These are phyloP conservation scores for Caracal caracal DNA, from an alignment of 2,113 vertebrate species.

Conservation along the genomic window DNA sequence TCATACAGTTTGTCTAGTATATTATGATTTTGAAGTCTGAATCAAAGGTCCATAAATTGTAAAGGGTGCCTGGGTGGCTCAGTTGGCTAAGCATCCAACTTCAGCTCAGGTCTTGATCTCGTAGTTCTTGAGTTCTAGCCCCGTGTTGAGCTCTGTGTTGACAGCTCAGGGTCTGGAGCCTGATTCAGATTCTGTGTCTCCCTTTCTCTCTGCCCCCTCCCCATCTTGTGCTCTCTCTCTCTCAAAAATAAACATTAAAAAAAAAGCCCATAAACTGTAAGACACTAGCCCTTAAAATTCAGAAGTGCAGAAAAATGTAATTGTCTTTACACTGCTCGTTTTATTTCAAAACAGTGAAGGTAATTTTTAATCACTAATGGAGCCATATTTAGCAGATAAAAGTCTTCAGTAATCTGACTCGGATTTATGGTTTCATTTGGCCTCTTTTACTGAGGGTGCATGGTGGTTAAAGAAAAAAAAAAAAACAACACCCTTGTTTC, in stretches of 20 bases:
- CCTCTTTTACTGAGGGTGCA: not conserved
- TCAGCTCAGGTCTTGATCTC: no score
- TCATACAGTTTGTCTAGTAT: not conserved
- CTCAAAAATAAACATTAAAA: no score
- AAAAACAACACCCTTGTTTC: not conserved
- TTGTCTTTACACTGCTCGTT: not conserved
- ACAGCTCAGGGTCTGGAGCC: no score
- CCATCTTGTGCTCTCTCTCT: no score
- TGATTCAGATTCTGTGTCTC: no score
- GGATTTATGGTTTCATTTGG: not conserved
- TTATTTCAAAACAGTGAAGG: not conserved
- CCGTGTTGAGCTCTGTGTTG: no score
- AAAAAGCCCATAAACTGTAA: not conserved
- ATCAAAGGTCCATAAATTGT: not conserved
- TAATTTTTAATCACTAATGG: not conserved
- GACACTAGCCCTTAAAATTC: not conserved
- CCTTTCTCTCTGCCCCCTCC: no score
- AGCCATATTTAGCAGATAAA: not conserved
- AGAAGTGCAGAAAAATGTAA: not conserved
- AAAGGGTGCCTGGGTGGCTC: not conserved
- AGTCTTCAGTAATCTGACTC: not conserved
- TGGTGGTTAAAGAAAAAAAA: not conserved
- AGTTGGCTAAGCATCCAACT: no score
- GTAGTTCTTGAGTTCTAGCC: no score
- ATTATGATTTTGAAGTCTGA: not conserved